Conservation (phyloP, 2,113 vertebrate genomes). For the Cynoglossus semilaevis region DNA sequence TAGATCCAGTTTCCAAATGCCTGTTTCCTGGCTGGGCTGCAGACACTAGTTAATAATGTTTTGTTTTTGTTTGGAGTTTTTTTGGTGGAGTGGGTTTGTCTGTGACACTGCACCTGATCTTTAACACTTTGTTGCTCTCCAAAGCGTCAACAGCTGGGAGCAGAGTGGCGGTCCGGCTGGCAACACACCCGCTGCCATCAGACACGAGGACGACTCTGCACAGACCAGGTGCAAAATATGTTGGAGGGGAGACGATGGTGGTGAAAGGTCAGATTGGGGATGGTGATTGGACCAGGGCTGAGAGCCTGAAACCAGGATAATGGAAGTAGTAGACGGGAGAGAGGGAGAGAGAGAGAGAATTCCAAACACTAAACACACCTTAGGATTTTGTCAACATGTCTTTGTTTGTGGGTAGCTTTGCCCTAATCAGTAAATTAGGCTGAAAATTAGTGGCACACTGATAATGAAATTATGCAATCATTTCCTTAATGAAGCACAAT, state of each 20-base stretch:
- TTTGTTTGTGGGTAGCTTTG: slow-evolving; percentile 20
- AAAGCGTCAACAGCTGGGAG: slow-evolving; percentile 45
- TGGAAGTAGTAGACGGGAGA: slow-evolving; percentile 23
- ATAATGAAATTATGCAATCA: slow-evolving; percentile 44
- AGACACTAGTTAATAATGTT: slow-evolving; percentile 25
- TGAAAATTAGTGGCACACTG: slow-evolving; percentile 40
- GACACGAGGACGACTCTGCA: slow-evolving; percentile 59
- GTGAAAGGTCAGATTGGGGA: slow-evolving; percentile 54
- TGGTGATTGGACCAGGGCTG: slow-evolving; percentile 24
- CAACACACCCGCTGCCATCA: slow-evolving; percentile 53
- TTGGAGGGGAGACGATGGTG: slow-evolving; percentile 36
- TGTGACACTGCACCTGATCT: slow-evolving; percentile 41
- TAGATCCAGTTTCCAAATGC: slow-evolving; percentile 10
- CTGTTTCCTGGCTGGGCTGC: slow-evolving; percentile 6
- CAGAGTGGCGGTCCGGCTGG: slow-evolving; percentile 55
- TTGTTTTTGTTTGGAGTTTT: slow-evolving; percentile 33
- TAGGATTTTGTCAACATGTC: slow-evolving; percentile 10
- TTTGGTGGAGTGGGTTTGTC: slow-evolving; percentile 35
- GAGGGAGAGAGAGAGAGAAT: slow-evolving; percentile 1
- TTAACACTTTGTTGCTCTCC: slow-evolving; percentile 42
- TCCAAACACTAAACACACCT: slow-evolving; percentile 7
- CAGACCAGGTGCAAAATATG: slow-evolving; percentile 28
- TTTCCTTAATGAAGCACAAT: slow-evolving; percentile 17
- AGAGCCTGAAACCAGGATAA: slow-evolving; percentile 25
- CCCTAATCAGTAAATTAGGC: slow-evolving; percentile 36